phyloP scores from a whole-genome alignment of 2,113 vertebrate genomes.

The Phrynosoma blainvillii region DNA sequence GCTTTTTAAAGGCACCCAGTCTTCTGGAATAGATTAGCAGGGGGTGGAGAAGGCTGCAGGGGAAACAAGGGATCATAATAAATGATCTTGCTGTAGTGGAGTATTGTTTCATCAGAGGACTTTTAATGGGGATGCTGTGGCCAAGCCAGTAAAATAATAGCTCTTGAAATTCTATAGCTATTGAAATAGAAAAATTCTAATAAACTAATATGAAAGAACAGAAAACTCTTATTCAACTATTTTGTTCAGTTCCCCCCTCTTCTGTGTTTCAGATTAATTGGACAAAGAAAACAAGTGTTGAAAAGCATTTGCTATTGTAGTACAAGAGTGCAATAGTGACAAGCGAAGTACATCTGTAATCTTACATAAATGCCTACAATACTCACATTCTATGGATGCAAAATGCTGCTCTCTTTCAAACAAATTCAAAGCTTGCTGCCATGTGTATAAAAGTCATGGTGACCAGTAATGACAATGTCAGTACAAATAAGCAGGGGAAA shows the following conservation, averaged over 20 bases:
- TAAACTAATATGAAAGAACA: not conserved
- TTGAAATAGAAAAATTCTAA: not conserved
- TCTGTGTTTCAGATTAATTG: not conserved
- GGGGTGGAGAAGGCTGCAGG: not conserved
- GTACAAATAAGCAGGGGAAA: not conserved
- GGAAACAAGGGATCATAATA: not conserved
- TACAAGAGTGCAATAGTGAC: not conserved
- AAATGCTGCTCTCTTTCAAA: not conserved
- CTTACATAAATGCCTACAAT: not conserved
- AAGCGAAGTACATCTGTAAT: not conserved
- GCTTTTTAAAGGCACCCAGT: not conserved
- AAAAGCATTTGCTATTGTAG: not conserved
- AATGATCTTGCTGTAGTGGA: not conserved
- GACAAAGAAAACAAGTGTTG: constrained; percentile 3
- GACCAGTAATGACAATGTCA: not conserved
- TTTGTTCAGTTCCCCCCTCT: not conserved
- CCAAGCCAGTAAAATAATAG: not conserved
- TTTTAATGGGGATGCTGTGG: not conserved
- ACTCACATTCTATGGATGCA: not conserved
- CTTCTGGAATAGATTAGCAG: not conserved
- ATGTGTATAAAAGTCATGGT: not conserved
- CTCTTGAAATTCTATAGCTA: not conserved
- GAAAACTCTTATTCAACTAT: not conserved
- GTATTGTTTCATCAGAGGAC: too few relatives aligned
- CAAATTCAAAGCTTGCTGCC: constrained; percentile 3